Evolutionary conservation across 2,797 vertebrate genomes (phyloP), one percentile per base, ranked within the genome.

Genomic region (Gephyroberyx darwinii): DNA sequence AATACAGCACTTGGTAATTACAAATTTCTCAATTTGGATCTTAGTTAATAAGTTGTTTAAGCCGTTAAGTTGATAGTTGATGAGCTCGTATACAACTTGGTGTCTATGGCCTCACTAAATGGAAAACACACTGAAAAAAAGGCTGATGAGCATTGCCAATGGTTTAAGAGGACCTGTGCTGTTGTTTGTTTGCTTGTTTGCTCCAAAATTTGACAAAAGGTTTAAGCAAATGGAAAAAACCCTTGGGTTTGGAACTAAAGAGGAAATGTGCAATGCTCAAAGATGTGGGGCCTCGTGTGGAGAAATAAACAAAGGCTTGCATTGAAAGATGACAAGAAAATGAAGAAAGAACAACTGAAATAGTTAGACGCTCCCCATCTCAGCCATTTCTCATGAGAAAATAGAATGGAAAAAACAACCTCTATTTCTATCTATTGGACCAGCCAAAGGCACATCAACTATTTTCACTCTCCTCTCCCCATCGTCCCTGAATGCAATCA

Each of bases 401-500:
- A 92, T 88, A 89, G 82, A 89, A 81, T 78, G 45, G 72, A 84
- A 87, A 86, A 47, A 85, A 84, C 87, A 88, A 85, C 86, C 82
- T 89, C 89, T 88, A 87, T 91, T 94, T 95, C 93, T 94, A 92
- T 95, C 94, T 92, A 90, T 95, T 93, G 92, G 92, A 94, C 92
- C 93, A 95, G 95, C 95, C 95, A 96, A 94, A 95, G 91, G 83
- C 93, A 93, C 93, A 94, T 96, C 95, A 96, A 94, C 89, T 93
- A 91, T 92, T 92, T 91, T 93, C 88, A 92, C 88, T 89, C 80
- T 71, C 69, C 55, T 88, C 82, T 90, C 91, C 86, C 90, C 89
- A 89, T 92, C 83, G 84, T 89, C 89, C 95, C 93, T 91, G 94
- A 96, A 93, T 93, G 91, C 95, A 98, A 97, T 98, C 96, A 96